A percentile compares a stretch with the other conserved stretches of the same genome.
phyloP scores from a whole-genome alignment of 2,797 vertebrate species.

The Sitta carolinensis region DNA sequence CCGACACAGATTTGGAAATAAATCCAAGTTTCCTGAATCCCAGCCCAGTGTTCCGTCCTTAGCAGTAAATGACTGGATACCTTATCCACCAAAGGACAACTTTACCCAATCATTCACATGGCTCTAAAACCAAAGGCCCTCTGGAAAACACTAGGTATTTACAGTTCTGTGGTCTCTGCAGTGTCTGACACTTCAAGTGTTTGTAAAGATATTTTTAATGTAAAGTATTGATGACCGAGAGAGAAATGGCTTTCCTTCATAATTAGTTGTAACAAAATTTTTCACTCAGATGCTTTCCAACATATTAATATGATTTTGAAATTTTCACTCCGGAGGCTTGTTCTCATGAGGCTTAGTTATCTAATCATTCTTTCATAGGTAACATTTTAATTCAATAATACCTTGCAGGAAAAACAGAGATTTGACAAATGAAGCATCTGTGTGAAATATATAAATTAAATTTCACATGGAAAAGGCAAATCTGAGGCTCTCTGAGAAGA shows the following conservation, averaged over 20 bases:
- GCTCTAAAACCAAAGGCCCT: neutral
- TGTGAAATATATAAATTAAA: neutral
- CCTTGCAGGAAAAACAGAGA: neutral
- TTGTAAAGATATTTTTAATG: neutral
- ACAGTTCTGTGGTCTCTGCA: neutral
- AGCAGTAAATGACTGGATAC: neutral
- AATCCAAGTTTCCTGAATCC: constrained; percentile 15
- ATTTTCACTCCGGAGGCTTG: neutral
- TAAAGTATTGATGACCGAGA: neutral
- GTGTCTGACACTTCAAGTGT: neutral
- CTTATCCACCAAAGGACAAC: neutral
- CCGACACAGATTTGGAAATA: neutral
- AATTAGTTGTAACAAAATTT: neutral
- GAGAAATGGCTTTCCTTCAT: neutral
- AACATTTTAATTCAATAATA: neutral
- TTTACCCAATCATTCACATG: neutral
- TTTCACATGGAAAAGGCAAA: neutral
- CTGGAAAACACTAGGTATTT: neutral
- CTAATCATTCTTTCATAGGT: neutral
- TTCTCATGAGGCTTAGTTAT: neutral
- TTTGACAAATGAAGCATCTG: neutral
- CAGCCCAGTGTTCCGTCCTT: neutral
- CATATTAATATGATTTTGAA: neutral
- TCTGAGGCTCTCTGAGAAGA: neutral
- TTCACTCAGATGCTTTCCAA: neutral